These are phyloP conservation scores for Erebia palarica DNA, from an alignment of 2,888 invertebrate species.

Conservation along the genomic window DNA sequence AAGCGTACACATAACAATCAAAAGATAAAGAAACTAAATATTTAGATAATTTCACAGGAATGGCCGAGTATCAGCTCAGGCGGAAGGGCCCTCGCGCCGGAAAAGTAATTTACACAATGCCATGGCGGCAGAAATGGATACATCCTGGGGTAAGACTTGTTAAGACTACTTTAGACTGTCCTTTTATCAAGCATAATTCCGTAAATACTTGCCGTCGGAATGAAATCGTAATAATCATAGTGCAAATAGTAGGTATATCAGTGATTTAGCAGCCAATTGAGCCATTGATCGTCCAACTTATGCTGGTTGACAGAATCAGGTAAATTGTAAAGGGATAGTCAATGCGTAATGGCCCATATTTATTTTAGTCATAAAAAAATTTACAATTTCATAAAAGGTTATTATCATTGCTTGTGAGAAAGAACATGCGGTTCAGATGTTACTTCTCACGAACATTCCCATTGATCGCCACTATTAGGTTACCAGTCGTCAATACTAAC, in stretches of 20 bases:
- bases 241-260: not conserved
- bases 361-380: not conserved
- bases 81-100: conserved; percentile 86
- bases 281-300: not conserved
- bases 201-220: too few relatives aligned
- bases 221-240: not conserved
- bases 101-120: conserved; percentile 88
- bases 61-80: conserved; percentile 79
- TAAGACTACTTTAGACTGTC: not conserved
- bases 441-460: conserved; percentile 43
- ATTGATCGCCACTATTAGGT: conserved; percentile 52
- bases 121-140: conserved; percentile 74
- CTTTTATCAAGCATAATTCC: not conserved
- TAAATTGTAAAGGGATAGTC: not conserved
- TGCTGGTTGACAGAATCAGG: not conserved
- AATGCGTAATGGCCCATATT: not conserved
- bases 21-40: conserved; percentile 15
- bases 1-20: not conserved
- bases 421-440: conserved; percentile 37
- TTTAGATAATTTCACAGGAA: conserved; percentile 59
- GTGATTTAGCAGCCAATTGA: not conserved
- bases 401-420: not conserved
- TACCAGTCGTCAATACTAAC: conserved; percentile 39
- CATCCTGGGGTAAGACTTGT: conserved; percentile 67
- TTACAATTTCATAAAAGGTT: not conserved